Conservation (phyloP, 2,888 invertebrate species). For the Gastrophysa polygoni region DNA sequence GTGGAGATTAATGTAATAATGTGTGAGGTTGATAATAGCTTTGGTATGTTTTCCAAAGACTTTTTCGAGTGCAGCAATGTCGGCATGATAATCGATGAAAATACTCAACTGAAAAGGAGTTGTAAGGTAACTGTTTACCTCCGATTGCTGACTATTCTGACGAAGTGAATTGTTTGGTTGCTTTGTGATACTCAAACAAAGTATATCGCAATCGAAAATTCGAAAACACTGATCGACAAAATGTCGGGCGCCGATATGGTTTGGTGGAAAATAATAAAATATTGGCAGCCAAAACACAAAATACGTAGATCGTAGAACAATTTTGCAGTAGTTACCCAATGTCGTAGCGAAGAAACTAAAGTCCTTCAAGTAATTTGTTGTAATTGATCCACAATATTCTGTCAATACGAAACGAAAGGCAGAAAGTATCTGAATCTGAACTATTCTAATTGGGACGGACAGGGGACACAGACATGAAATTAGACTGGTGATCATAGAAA, state of each 20-base stretch:
- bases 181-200: constrained; percentile 31
- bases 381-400: no score
- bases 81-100: no score
- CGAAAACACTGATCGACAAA: constrained; percentile 44
- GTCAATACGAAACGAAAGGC: no score
- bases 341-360: constrained; percentile 47
- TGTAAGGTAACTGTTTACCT: no score
- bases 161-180: constrained; percentile 29
- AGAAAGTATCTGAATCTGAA: no score
- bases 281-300: constrained; percentile 59
- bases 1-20: constrained; percentile 32
- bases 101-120: no score
- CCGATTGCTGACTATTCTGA: constrained; percentile 35
- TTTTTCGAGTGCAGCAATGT: constrained; percentile 37
- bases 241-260: constrained; percentile 54
- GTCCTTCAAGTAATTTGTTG: not conserved
- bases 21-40: constrained; percentile 17
- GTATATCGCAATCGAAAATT: constrained; percentile 40
- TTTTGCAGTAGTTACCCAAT: constrained; percentile 59
- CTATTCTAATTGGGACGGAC: no score
- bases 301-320: constrained; percentile 55
- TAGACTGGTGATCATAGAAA: no score
- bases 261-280: constrained; percentile 48
- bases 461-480: no score
- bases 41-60: constrained; percentile 3